A percentile compares a stretch with the other conserved stretches of the same genome.
Evolutionary conservation across 1,140 invertebrate genomes (phyloP).

Genomic region (Neodiprion lecontei): DNA sequence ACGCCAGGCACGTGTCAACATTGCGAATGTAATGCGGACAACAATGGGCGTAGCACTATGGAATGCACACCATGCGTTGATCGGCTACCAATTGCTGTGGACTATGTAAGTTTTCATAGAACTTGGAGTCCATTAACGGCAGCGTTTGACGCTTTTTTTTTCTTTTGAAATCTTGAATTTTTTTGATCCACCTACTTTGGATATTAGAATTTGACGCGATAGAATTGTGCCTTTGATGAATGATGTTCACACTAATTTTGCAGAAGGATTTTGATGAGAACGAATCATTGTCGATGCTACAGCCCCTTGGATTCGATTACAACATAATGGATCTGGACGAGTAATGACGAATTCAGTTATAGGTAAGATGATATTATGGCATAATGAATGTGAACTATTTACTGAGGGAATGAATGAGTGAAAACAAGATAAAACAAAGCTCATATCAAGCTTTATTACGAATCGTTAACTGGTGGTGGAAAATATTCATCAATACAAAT

Average conservation of each 20-base stretch:
- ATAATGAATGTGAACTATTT: no score
- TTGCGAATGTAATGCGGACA: slow-evolving; percentile 76
- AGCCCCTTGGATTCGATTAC: slow-evolving; percentile 50
- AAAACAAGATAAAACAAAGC: no score
- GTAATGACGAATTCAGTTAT: slow-evolving; percentile 37
- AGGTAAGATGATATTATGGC: background rate
- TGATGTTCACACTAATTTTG: slow-evolving; percentile 22
- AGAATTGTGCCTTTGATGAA: background rate
- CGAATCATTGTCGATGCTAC: slow-evolving; percentile 48
- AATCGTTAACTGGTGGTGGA: no score
- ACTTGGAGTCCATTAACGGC: slow-evolving; percentile 27
- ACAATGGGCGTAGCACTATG: slow-evolving; percentile 70
- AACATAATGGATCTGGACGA: slow-evolving; percentile 49
- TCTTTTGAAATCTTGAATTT: slow-evolving; percentile 27
- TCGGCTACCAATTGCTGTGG: slow-evolving; percentile 59
- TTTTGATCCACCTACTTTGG: slow-evolving; percentile 23
- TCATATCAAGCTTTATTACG: no score
- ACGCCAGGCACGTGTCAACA: slow-evolving; percentile 69
- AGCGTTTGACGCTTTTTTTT: slow-evolving; percentile 11
- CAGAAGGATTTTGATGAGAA: slow-evolving; percentile 58
- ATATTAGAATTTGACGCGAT: slow-evolving; percentile 8
- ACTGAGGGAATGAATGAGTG: no score
- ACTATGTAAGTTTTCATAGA: slow-evolving; percentile 59
- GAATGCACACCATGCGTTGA: slow-evolving; percentile 68
- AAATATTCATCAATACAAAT: no score